phyloP scores from a whole-genome alignment of 92 coral and sea anemone genomes.

The Isaurus tuberculatus region DNA sequence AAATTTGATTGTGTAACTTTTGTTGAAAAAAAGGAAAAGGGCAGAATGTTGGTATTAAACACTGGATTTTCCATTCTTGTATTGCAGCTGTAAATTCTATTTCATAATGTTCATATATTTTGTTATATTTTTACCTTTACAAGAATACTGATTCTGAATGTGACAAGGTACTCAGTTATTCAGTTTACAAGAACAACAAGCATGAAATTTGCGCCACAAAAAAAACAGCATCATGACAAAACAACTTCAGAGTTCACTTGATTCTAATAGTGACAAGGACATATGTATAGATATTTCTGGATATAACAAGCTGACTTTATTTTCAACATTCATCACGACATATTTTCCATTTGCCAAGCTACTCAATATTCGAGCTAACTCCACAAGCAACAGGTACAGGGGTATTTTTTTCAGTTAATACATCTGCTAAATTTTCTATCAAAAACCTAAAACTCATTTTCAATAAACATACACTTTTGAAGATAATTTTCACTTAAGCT shows the following conservation, averaged over 20 bases:
- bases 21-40: neutral
- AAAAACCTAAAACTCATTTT: too few species aligned
- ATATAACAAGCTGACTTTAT: neutral
- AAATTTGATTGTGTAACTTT: neutral
- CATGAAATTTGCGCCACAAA: too few species aligned
- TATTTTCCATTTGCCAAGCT: too few species aligned
- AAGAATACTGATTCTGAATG: neutral
- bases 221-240: neutral
- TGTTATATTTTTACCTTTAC: neutral
- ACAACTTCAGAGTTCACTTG: neutral
- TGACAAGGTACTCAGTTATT: neutral
- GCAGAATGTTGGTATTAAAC: slow-evolving; percentile 8
- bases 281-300: neutral
- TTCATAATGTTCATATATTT: neutral
- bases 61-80: slow-evolving; percentile 1
- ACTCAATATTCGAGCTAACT: too few species aligned
- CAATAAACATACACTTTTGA: neutral
- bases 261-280: neutral
- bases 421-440: too few species aligned
- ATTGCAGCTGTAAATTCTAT: neutral
- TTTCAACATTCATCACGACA: too few species aligned
- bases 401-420: too few species aligned
- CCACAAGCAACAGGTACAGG: too few species aligned
- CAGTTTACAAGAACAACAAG: neutral
- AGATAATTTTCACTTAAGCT: neutral